phyloP scores from a whole-genome alignment of 2,113 vertebrate species.

The Hydrochoerus hydrochaeris region DNA sequence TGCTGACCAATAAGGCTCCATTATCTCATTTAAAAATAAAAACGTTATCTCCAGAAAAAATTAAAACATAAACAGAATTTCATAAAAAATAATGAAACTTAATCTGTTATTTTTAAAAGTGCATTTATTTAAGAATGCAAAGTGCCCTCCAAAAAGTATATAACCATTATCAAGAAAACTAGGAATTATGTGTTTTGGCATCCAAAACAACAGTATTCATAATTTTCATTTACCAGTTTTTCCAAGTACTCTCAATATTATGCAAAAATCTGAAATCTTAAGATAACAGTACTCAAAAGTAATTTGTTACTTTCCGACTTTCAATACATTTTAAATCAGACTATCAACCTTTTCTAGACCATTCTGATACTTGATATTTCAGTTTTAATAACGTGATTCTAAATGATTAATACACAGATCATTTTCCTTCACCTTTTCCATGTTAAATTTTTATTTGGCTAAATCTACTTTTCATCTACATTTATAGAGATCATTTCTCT shows the following conservation, averaged over 20 bases:
- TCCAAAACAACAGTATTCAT: not conserved
- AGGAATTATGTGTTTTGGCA: not conserved
- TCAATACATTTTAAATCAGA: not conserved
- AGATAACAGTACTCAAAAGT: not conserved
- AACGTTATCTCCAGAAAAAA: conserved; percentile 30
- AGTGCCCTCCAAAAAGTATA: not conserved
- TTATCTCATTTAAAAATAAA: conserved; percentile 22
- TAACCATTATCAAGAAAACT: not conserved
- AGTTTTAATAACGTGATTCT: conserved; percentile 12
- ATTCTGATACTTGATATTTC: conserved; percentile 13
- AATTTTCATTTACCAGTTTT: conserved; percentile 35
- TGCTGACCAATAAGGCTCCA: not conserved
- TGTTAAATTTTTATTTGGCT: not conserved
- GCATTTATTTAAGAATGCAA: conserved; percentile 16
- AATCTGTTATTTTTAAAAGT: not conserved
- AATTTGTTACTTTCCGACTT: not conserved
- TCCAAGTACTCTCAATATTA: not conserved
- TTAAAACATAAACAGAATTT: not conserved
- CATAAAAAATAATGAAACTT: not conserved
- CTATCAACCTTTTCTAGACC: not conserved
- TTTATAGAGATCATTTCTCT: conserved; percentile 13
- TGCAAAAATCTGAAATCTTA: conserved; percentile 35
- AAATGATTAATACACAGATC: conserved; percentile 5
- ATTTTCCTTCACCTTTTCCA: not conserved
- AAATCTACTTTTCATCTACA: conserved; percentile 44